phyloP scores from a whole-genome alignment of 2,888 invertebrate genomes.

The Frankliniella intonsa region DNA sequence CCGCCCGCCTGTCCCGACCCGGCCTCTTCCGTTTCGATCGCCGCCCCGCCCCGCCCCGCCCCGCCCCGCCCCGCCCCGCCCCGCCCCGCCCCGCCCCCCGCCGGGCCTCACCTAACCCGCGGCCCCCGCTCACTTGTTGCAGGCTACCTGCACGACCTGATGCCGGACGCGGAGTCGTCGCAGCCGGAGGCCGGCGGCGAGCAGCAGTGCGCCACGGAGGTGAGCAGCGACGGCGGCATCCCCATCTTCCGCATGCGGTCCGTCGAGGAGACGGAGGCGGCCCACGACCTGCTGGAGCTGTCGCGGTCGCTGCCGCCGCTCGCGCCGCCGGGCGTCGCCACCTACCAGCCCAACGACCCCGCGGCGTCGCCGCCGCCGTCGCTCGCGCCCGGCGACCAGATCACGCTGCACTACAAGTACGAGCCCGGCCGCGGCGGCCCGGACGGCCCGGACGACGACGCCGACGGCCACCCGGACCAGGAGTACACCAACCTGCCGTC shows the following conservation, averaged over 20 bases:
- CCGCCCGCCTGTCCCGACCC: too few species aligned
- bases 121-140: slow-evolving; percentile 30
- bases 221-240: slow-evolving; percentile 45
- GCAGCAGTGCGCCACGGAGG: slow-evolving; percentile 34
- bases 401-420: slow-evolving; percentile 16
- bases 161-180: slow-evolving; percentile 35
- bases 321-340: slow-evolving; percentile 54
- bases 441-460: slow-evolving; percentile 41
- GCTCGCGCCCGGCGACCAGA: neutral
- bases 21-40: too few species aligned
- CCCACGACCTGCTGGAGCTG: slow-evolving; percentile 72
- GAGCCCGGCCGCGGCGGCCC: too few species aligned
- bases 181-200: slow-evolving; percentile 29
- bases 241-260: slow-evolving; percentile 48
- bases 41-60: too few species aligned
- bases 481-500: slow-evolving; percentile 43
- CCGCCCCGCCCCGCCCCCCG: too few species aligned
- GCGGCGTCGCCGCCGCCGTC: slow-evolving; percentile 24
- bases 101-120: neutral
- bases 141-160: slow-evolving; percentile 41
- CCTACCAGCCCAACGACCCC: slow-evolving; percentile 36
- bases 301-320: slow-evolving; percentile 73
- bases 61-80: neutral
- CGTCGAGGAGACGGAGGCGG: slow-evolving; percentile 82
- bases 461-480: neutral